phyloP scores from a whole-genome alignment of 2,113 vertebrate genomes.

The Chionodraco myersi region DNA sequence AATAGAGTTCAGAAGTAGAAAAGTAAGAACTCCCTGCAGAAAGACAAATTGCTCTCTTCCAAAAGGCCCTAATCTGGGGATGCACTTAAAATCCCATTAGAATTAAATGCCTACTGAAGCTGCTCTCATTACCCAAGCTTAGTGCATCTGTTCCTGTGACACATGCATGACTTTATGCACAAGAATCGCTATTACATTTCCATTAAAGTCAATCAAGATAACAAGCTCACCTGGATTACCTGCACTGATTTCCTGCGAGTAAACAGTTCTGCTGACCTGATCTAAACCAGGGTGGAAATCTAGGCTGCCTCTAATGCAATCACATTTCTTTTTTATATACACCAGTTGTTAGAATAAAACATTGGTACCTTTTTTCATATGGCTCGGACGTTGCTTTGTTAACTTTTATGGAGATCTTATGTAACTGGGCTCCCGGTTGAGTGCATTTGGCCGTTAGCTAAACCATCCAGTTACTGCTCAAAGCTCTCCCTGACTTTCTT shows the following conservation, averaged over 20 bases:
- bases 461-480: slow-evolving; percentile 30
- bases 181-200: background rate
- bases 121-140: slow-evolving; percentile 33
- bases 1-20: background rate
- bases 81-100: slow-evolving; percentile 53
- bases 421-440: slow-evolving; percentile 18
- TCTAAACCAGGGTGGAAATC: slow-evolving; percentile 16
- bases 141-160: slow-evolving; percentile 2
- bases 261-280: background rate
- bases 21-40: background rate
- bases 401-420: slow-evolving; percentile 20
- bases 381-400: slow-evolving; percentile 11
- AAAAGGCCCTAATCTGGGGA: slow-evolving; percentile 40
- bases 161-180: slow-evolving; percentile 10
- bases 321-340: background rate
- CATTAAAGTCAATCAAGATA: slow-evolving; percentile 1
- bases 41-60: background rate
- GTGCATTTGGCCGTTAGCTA: slow-evolving; percentile 22
- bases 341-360: slow-evolving; percentile 14
- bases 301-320: background rate
- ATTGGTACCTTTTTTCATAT: background rate
- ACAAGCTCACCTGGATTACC: slow-evolving; percentile 10
- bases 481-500: background rate
- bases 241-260: background rate
- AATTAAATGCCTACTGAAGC: slow-evolving; percentile 25